Evolutionary conservation across 2,888 invertebrate species (phyloP), one percentile per base, ranked within the genome.

Genomic region (Himalopsyche tibetana): DNA sequence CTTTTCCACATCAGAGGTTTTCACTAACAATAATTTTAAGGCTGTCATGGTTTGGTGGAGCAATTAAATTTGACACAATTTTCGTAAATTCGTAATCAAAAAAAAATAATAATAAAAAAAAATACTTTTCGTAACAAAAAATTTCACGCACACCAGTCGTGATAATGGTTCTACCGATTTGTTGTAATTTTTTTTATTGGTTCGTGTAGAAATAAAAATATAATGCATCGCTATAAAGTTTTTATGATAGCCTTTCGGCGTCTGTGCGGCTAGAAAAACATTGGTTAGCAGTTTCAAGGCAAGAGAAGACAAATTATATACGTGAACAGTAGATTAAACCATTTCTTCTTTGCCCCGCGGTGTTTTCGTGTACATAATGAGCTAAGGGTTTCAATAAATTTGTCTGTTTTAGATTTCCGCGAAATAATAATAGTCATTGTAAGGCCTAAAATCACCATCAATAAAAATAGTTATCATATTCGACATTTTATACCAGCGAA

Each of bases 31-130:
- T 63, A 63, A 63, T 63, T 63, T 63, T 19, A 63, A 63, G 63
- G 28, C 63, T 63, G 63, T 63, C 63, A 63, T 28, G 63, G 8
- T 63, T n/a, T 63, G 63, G 19, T 63, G 63, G 63, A 19, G 63
- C 63, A 63, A 63, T 63, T 63, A 63, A 63, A 63, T 63, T 63
- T 63, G 63, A 63, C 63, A 63, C 63, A 63, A 63, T 63, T 63
- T 63, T 63, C 19, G 63, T 63, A 63, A 28, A 63, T 63, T 63
- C 28, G 63, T 63, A 63, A 63, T 28, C n/a, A 28, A 19, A 63
- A 63, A 63, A 56, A 51, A 51, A 45, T 45, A 4, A 51, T 15
- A 51, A 51, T 3, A 51, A 51, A 51, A 51, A 15, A 63, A 63
- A 63, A 63, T 63, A 63, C 63, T 63, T 63, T 63, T 63, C 63